Percentiles rank a stretch among this genome's conserved stretches.
Conservation (phyloP, 2,797 vertebrate species). For the Rhincodon typus region DNA sequence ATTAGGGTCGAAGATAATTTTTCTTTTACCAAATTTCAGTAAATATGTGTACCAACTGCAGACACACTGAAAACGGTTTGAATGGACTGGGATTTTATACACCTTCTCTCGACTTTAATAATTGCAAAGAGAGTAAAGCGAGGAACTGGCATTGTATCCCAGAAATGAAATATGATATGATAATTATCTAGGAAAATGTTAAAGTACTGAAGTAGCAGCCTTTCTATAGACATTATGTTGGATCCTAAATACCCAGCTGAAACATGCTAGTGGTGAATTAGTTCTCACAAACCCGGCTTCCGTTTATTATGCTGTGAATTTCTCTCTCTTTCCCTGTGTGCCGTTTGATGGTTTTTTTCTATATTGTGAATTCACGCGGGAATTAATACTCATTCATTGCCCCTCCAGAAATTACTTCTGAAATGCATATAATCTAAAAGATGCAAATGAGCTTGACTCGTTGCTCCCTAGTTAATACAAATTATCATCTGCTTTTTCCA, state of each 20-base stretch:
- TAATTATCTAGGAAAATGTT: slow-evolving; percentile 32
- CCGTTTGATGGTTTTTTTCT: slow-evolving; percentile 73
- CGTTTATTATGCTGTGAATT: slow-evolving; percentile 20
- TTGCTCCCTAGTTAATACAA: slow-evolving; percentile 99
- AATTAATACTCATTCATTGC: slow-evolving; percentile 94
- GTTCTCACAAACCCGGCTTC: background rate
- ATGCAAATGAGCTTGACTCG: slow-evolving; percentile 98
- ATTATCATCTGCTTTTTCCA: slow-evolving; percentile 74
- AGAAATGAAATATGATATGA: slow-evolving; percentile 36
- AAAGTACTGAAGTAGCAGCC: slow-evolving; percentile 26
- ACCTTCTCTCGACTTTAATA: slow-evolving; percentile 6
- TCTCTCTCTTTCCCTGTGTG: slow-evolving; percentile 51
- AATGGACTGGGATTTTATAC: background rate
- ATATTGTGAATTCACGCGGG: slow-evolving; percentile 72
- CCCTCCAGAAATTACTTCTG: slow-evolving; percentile 98
- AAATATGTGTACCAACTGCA: background rate
- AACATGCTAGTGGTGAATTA: background rate
- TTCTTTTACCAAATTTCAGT: slow-evolving; percentile 21
- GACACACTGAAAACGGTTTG: background rate
- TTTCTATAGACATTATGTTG: background rate
- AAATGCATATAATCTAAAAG: slow-evolving; percentile 98
- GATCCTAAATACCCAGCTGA: slow-evolving; percentile 7
- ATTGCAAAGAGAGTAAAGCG: slow-evolving; percentile 14
- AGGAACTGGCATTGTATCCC: background rate
- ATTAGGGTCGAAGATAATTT: slow-evolving; percentile 25